Percentiles rank a stretch among this genome's conserved stretches.
Evolutionary conservation across 1,140 invertebrate genomes (phyloP).

Genomic region (Achroia grisella): DNA sequence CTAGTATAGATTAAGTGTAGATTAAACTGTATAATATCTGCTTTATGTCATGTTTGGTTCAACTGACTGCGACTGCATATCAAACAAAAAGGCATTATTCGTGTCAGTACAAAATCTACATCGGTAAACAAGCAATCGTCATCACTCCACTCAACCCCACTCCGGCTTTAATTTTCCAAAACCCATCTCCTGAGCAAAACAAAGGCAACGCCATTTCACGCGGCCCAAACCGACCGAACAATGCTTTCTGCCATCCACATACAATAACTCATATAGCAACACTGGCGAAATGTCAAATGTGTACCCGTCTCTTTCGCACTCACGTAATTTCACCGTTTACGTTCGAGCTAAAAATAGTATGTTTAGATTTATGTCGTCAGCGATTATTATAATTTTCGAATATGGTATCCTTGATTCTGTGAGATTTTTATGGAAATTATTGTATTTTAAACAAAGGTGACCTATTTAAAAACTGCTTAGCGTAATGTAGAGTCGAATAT

Average conservation of each 20-base stretch:
- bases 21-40: too few species aligned
- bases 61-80: background rate
- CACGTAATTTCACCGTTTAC: background rate
- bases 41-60: too few species aligned
- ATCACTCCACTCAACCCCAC: slow-evolving; percentile 51
- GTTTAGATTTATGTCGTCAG: slow-evolving; percentile 31
- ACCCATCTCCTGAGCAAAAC: slow-evolving; percentile 57
- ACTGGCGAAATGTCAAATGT: slow-evolving; percentile 46
- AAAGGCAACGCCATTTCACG: slow-evolving; percentile 64
- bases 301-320: slow-evolving; percentile 38
- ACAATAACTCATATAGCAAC: slow-evolving; percentile 52
- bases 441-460: too few species aligned
- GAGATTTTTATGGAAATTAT: background rate
- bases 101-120: slow-evolving; percentile 32
- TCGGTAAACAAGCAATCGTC: slow-evolving; percentile 64
- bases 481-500: too few species aligned
- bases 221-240: slow-evolving; percentile 67
- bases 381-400: slow-evolving; percentile 68
- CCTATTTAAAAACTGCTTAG: too few species aligned
- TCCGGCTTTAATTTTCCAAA: slow-evolving; percentile 68
- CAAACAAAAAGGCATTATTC: slow-evolving; percentile 1
- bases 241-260: slow-evolving; percentile 54
- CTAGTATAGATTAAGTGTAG: too few species aligned
- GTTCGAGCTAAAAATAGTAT: slow-evolving; percentile 51
- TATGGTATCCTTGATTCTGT: slow-evolving; percentile 31